Evolutionary conservation across 2,888 invertebrate genomes (phyloP).

Genomic region (Trissonchulus sp.): DNA sequence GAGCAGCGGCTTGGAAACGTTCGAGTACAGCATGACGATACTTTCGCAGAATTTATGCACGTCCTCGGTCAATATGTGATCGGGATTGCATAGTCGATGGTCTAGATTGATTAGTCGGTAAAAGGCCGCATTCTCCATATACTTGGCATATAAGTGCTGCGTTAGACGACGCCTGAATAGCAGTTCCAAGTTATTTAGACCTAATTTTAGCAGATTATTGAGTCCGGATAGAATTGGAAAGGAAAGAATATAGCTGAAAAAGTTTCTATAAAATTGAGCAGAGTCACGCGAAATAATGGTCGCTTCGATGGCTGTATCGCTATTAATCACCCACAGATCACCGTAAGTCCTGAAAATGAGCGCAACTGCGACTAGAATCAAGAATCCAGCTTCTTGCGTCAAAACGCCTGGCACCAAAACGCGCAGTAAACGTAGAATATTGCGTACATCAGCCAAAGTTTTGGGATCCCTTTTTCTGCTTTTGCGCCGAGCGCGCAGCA

Average conservation of each 20-base stretch:
- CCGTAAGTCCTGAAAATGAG: constrained; percentile 82
- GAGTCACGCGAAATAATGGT: constrained; percentile 84
- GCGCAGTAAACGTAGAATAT: no score
- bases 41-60: constrained; percentile 95
- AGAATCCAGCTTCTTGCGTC: constrained; percentile 44
- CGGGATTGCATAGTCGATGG: constrained; percentile 87
- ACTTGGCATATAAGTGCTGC: constrained; percentile 76
- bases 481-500: no score
- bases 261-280: constrained; percentile 66
- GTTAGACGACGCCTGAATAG: constrained; percentile 82
- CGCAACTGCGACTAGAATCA: constrained; percentile 63
- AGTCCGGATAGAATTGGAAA: constrained; percentile 89
- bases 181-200: constrained; percentile 84
- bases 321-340: constrained; percentile 94
- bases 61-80: constrained; percentile 73
- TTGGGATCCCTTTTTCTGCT: no score
- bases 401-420: constrained; percentile 43
- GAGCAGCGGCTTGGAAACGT: constrained; percentile 86
- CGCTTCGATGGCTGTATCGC: constrained; percentile 85
- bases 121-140: constrained; percentile 86
- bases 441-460: no score
- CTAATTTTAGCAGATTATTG: constrained; percentile 87
- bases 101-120: constrained; percentile 94
- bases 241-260: constrained; percentile 71
- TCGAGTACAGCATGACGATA: constrained; percentile 88